phyloP scores from a whole-genome alignment of 2,113 vertebrate genomes.

The Rhinoderma darwinii region DNA sequence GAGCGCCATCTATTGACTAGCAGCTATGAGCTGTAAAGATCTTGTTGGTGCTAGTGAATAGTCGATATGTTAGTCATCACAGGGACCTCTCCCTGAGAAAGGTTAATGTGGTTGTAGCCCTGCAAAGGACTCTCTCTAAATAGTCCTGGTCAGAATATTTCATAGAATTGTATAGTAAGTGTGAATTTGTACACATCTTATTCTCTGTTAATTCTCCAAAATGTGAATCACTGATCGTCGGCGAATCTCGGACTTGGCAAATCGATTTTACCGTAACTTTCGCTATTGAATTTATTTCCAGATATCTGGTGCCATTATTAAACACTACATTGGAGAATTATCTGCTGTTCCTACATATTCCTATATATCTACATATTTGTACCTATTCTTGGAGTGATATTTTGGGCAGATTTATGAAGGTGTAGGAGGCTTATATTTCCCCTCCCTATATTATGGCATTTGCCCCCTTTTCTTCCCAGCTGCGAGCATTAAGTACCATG shows the following conservation, averaged over 20 bases:
- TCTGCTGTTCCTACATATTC: background rate
- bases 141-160: background rate
- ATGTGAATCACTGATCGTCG: background rate
- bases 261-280: background rate
- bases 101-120: background rate
- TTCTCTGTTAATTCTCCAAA: background rate
- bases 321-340: too few species aligned
- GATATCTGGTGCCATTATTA: background rate
- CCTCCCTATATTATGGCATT: background rate
- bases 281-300: background rate
- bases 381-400: background rate
- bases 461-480: conserved; percentile 1
- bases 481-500: background rate
- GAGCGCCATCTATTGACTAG: conserved; percentile 62
- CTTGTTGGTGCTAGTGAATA: background rate
- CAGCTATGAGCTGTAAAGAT: background rate
- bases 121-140: background rate
- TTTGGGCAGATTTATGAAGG: background rate
- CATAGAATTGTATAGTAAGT: background rate
- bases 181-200: background rate
- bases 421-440: conserved; percentile 5
- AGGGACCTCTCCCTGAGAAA: conserved; percentile 1
- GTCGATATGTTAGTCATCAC: background rate
- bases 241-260: background rate
- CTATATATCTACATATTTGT: too few species aligned